phyloP scores from a whole-genome alignment of 2,888 invertebrate genomes.

The Euplexia lucipara region DNA sequence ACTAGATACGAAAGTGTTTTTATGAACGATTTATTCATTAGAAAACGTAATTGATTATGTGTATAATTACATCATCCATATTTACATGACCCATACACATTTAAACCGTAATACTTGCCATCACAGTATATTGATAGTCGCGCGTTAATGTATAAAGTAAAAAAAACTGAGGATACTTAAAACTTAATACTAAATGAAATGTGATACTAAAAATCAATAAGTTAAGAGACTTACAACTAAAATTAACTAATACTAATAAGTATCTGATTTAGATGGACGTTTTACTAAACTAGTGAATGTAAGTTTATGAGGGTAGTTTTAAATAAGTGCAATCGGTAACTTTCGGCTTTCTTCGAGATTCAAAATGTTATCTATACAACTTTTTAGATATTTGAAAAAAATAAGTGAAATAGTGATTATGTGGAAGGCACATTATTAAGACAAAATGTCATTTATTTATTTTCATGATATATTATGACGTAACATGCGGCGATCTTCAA shows the following conservation, averaged over 20 bases:
- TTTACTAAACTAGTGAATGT: conserved; percentile 26
- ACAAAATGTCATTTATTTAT: conserved; percentile 41
- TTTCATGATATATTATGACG: conserved; percentile 32
- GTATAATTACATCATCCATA: conserved; percentile 5
- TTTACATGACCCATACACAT: conserved; percentile 36
- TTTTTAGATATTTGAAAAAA: conserved; percentile 10
- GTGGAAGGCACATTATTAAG: conserved; percentile 54
- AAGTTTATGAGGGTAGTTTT: conserved; percentile 9
- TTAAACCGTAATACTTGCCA: conserved; percentile 31
- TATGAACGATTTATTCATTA: not conserved
- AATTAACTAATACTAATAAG: conserved; percentile 43
- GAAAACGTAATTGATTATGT: not conserved
- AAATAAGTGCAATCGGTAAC: conserved; percentile 24
- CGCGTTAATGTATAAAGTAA: conserved; percentile 4
- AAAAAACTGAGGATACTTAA: conserved; percentile 17
- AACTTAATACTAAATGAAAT: conserved; percentile 38
- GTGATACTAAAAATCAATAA: conserved; percentile 47
- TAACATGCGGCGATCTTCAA: conserved; percentile 28
- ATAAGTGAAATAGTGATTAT: conserved; percentile 42
- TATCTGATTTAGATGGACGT: conserved; percentile 47
- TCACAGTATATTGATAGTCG: conserved; percentile 27
- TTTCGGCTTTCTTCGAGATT: conserved; percentile 47
- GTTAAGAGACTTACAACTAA: conserved; percentile 35
- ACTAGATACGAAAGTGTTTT: not conserved
- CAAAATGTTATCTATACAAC: conserved; percentile 40